phyloP scores from a whole-genome alignment of 2,113 vertebrate genomes.

The Prionailurus bengalensis region DNA sequence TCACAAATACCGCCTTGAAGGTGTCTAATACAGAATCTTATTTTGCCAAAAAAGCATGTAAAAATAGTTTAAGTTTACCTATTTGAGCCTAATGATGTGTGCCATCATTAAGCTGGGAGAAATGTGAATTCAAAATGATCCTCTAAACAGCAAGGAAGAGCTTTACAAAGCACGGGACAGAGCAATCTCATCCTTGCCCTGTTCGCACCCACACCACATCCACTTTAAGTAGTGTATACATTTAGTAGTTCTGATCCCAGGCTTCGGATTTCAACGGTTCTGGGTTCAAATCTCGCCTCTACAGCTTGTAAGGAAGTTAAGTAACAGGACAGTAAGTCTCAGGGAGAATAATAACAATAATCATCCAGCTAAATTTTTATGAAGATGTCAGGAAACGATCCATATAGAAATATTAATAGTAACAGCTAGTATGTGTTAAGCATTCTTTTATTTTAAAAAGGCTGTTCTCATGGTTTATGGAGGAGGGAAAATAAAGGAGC shows the following conservation, averaged over 20 bases:
- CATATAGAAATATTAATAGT: background rate
- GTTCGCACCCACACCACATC: background rate
- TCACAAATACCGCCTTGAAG: constrained; percentile 13
- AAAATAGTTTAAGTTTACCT: constrained; percentile 72
- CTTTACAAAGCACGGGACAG: background rate
- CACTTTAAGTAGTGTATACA: background rate
- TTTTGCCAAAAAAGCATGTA: constrained; percentile 57
- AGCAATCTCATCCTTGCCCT: background rate
- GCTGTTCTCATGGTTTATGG: background rate
- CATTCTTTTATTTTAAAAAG: constrained; percentile 52
- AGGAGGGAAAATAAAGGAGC: background rate
- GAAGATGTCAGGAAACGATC: background rate
- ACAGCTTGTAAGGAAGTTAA: background rate
- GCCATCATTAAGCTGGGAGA: constrained; percentile 45
- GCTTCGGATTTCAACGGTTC: background rate
- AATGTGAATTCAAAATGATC: constrained; percentile 64
- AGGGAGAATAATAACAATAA: background rate
- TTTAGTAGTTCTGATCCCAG: background rate
- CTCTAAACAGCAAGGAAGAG: constrained; percentile 35
- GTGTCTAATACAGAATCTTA: constrained; percentile 53
- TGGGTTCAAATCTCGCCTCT: constrained; percentile 27
- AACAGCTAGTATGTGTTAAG: background rate
- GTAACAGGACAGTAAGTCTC: background rate
- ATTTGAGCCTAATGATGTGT: constrained; percentile 72
- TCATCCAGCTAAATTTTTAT: background rate